Conservation (phyloP, 2,113 vertebrate genomes). For the Dromas ardeola region DNA sequence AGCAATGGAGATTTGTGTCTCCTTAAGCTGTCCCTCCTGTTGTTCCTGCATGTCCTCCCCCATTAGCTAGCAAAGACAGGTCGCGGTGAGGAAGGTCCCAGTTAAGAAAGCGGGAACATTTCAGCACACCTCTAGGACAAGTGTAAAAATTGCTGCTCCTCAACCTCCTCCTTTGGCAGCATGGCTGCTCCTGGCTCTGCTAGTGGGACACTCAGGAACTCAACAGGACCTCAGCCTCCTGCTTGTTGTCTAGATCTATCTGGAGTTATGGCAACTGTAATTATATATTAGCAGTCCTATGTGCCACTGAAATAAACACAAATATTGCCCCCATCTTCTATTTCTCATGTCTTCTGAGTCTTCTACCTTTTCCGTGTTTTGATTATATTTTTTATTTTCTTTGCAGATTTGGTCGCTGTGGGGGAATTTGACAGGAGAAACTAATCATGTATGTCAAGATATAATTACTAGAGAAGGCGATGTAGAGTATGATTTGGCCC, state of each 20-base stretch:
- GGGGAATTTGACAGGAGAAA: not conserved
- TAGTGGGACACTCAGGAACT: not conserved
- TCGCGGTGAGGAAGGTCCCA: fast-evolving
- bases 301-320: not conserved
- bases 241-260: not conserved
- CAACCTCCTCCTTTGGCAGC: not conserved
- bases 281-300: not conserved
- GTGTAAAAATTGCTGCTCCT: not conserved
- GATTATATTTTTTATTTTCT: not conserved
- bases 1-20: not conserved
- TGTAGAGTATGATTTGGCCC: not conserved
- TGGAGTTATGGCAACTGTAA: not conserved
- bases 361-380: not conserved
- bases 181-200: not conserved
- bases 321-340: not conserved
- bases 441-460: not conserved
- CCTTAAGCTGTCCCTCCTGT: not conserved
- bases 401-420: not conserved
- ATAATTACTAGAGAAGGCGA: not conserved
- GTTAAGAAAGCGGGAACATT: not conserved
- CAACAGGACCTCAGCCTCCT: not conserved
- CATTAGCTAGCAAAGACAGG: not conserved
- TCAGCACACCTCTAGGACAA: not conserved
- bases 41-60: not conserved
- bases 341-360: not conserved